Evolutionary conservation across 64 coral and sea anemone species (phyloP).

Genomic region (Stichodactyla helianthus): DNA sequence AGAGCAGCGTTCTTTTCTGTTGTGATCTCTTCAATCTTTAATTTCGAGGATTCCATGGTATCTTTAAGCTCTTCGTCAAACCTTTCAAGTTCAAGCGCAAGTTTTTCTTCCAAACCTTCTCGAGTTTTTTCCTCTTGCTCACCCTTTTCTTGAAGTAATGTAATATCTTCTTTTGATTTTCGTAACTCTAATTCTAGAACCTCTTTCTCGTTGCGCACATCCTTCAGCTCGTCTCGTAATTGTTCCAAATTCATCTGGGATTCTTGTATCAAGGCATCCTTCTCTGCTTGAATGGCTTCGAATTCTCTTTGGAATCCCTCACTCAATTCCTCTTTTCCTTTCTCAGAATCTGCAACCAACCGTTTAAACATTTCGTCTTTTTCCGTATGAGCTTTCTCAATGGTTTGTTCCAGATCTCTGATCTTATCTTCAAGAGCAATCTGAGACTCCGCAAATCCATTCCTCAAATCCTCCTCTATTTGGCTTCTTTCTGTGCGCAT

Average conservation of each 20-base stretch:
- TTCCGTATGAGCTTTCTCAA: constrained; percentile 34
- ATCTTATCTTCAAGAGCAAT: constrained; percentile 30
- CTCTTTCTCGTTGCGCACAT: neutral
- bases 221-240: constrained; percentile 30
- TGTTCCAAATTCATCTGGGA: constrained; percentile 21
- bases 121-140: constrained; percentile 23
- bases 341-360: constrained; percentile 46
- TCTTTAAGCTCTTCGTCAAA: constrained; percentile 21
- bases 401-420: constrained; percentile 37
- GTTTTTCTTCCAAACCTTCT: constrained; percentile 3
- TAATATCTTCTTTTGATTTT: constrained; percentile 26
- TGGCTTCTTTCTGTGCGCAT: constrained; percentile 49
- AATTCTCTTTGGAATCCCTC: constrained; percentile 53
- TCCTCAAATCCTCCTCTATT: constrained; percentile 19
- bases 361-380: constrained; percentile 63
- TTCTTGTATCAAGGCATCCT: constrained; percentile 55
- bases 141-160: constrained; percentile 16
- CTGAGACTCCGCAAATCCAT: constrained; percentile 7
- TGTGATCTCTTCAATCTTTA: constrained; percentile 14
- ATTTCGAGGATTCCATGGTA: constrained; percentile 18
- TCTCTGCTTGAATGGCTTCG: constrained; percentile 41
- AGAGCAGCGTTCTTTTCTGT: neutral
- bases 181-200: constrained; percentile 1
- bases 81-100: constrained; percentile 8
- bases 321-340: constrained; percentile 46